Evolutionary conservation across 92 coral and sea anemone species (phyloP).

Genomic region (Siderastrea siderea): DNA sequence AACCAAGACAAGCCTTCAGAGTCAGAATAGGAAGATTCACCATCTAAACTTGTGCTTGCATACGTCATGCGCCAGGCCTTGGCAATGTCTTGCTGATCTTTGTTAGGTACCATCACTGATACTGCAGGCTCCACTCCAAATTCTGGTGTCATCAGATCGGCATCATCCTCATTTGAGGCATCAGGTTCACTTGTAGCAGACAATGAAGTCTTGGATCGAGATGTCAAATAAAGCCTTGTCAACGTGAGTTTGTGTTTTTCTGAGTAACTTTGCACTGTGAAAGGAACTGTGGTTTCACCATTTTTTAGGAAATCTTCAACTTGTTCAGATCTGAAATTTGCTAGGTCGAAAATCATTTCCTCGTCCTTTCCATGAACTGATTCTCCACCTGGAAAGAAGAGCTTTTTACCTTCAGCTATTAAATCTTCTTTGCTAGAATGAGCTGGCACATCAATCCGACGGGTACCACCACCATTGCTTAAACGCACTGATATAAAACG

Average conservation of each 20-base stretch:
- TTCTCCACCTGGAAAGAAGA: not conserved
- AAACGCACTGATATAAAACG: not conserved
- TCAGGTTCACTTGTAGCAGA: no score
- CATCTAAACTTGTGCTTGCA: not conserved
- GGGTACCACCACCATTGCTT: not conserved
- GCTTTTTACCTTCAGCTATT: not conserved
- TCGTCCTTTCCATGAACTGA: not conserved
- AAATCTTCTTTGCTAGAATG: not conserved
- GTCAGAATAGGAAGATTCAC: no score
- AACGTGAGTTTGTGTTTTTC: not conserved
- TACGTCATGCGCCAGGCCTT: no score
- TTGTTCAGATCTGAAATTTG: constrained; percentile 45
- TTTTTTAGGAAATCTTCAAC: not conserved
- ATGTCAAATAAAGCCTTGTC: no score
- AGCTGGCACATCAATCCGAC: not conserved
- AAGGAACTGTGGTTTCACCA: not conserved
- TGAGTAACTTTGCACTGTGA: not conserved
- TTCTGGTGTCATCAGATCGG: no score
- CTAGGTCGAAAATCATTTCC: constrained; percentile 55
- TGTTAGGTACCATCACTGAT: no score
- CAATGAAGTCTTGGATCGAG: no score
- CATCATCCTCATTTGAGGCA: no score
- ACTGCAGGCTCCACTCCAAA: no score
- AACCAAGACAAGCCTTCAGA: no score
- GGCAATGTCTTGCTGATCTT: no score